Evolutionary conservation across 2,797 vertebrate genomes (phyloP).

Genomic region (Bucorvus abyssinicus): DNA sequence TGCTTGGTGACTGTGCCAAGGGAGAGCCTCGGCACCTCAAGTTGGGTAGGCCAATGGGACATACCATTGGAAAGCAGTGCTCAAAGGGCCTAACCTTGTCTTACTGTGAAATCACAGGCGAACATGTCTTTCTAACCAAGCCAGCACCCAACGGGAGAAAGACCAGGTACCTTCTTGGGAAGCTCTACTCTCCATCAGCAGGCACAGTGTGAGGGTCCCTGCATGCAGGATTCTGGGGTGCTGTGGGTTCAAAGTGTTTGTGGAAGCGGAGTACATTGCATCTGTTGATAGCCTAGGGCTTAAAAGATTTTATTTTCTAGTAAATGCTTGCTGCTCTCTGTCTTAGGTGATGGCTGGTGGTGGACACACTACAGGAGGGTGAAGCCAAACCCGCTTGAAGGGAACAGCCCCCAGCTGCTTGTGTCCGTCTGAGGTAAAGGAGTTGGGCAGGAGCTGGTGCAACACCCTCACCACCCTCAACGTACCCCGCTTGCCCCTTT

Average conservation of each 20-base stretch:
- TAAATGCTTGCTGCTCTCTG: neutral
- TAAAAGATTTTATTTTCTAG: neutral
- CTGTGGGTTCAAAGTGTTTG: neutral
- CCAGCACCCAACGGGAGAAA: accelerated
- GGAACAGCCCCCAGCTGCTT: neutral
- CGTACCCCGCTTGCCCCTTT: neutral
- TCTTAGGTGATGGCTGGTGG: neutral
- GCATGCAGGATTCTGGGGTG: accelerated
- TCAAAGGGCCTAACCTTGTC: neutral
- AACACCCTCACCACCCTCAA: neutral
- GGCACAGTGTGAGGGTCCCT: neutral
- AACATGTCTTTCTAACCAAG: neutral
- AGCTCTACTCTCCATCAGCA: accelerated
- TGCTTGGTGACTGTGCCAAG: neutral
- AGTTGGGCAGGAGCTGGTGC: neutral
- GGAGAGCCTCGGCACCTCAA: neutral
- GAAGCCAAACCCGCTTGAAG: neutral
- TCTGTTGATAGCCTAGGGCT: neutral
- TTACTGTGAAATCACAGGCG: neutral
- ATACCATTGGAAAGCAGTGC: neutral
- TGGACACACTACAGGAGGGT: neutral
- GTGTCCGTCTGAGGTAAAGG: neutral
- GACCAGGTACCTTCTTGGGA: neutral
- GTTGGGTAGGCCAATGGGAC: neutral
- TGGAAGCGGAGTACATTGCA: neutral